phyloP scores from a whole-genome alignment of 2,797 vertebrate species.

The Apogon talboti region DNA sequence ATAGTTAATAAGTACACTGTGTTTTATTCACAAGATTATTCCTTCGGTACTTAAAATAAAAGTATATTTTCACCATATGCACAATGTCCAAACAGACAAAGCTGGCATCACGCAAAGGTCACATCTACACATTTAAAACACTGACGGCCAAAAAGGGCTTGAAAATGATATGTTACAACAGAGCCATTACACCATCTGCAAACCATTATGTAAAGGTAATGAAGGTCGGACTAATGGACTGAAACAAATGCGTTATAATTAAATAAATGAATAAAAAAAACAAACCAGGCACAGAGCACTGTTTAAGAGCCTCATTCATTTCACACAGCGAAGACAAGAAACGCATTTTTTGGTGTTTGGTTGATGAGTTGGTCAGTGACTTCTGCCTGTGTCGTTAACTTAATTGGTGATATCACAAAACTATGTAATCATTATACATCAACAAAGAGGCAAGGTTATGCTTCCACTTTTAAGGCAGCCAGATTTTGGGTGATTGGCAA shows the following conservation, averaged over 20 bases:
- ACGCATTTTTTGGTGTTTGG: not conserved
- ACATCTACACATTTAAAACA: conserved; percentile 16
- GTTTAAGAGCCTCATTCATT: conserved; percentile 6
- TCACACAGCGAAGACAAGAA: conserved; percentile 7
- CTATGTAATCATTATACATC: conserved; percentile 3
- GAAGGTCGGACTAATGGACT: conserved; percentile 43
- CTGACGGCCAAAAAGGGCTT: not conserved
- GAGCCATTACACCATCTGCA: conserved; percentile 38
- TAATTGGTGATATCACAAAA: conserved; percentile 1
- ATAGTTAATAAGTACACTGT: too few species aligned
- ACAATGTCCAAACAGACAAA: too few species aligned
- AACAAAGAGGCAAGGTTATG: conserved; percentile 1
- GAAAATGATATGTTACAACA: conserved; percentile 10
- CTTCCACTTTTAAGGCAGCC: conserved; percentile 3
- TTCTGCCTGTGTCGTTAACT: conserved; percentile 1
- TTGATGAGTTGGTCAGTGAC: not conserved
- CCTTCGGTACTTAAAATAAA: too few species aligned
- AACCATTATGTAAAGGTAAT: conserved; percentile 10
- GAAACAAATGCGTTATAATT: conserved; percentile 28
- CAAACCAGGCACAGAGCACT: not conserved
- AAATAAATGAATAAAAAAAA: conserved; percentile 6
- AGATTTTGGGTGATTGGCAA: not conserved
- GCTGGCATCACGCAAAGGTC: not conserved
- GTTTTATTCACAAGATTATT: too few species aligned
- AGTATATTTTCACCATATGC: too few species aligned